Evolutionary conservation across 2,797 vertebrate species (phyloP).

Genomic region (Enteromius anoplus): DNA sequence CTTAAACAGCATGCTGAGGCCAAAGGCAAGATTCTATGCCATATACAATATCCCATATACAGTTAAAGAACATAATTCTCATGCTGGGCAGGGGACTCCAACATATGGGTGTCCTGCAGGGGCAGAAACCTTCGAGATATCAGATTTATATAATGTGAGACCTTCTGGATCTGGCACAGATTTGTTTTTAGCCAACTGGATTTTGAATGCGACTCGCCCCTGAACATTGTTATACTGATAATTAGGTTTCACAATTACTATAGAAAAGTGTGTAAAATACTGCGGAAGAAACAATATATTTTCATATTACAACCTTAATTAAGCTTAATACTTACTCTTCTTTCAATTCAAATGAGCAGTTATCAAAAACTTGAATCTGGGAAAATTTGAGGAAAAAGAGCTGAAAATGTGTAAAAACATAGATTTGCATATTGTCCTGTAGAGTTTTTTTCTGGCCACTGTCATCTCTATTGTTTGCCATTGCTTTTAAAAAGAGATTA

Average conservation of each 20-base stretch:
- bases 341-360: neutral
- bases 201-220: conserved; percentile 28
- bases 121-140: conserved; percentile 45
- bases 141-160: conserved; percentile 65
- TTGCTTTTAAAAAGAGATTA: neutral
- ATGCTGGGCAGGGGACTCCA: conserved; percentile 32
- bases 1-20: conserved; percentile 48
- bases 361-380: neutral
- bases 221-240: neutral
- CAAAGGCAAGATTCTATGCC: conserved; percentile 29
- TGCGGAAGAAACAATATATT: neutral
- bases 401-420: neutral
- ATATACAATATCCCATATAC: conserved; percentile 37
- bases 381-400: neutral
- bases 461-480: neutral
- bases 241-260: neutral
- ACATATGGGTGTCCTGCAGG: conserved; percentile 35
- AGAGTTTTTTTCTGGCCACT: neutral
- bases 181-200: neutral
- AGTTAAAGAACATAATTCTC: conserved; percentile 48
- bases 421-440: neutral
- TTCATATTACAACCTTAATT: neutral
- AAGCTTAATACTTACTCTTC: neutral
- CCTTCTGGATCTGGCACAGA: conserved; percentile 52
- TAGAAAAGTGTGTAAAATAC: neutral